A percentile compares a stretch with the other conserved stretches of the same genome.
Conservation (phyloP, 1,140 invertebrate genomes). For the Drosophila simulans region DNA sequence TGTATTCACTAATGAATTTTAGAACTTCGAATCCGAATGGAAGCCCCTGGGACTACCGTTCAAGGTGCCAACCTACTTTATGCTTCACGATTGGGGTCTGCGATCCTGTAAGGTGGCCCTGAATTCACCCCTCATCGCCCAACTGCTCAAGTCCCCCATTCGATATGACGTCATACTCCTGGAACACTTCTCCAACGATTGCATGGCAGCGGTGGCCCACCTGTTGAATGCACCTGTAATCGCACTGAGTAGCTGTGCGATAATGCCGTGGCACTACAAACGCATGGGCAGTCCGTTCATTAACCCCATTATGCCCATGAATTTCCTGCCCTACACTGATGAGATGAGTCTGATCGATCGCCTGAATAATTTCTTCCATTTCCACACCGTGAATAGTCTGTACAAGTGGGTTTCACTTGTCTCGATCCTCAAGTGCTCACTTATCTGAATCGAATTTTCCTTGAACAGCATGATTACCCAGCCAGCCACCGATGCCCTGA, state of each 20-base stretch:
- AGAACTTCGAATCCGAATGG: conserved; percentile 50
- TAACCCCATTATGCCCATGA: conserved; percentile 86
- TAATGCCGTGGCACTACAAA: conserved; percentile 87
- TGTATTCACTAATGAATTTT: neutral
- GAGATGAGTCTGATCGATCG: conserved; percentile 86
- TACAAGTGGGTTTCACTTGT: conserved; percentile 74
- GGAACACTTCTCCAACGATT: conserved; percentile 88
- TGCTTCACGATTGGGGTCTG: conserved; percentile 63
- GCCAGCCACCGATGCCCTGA: conserved; percentile 85
- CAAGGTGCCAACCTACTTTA: conserved; percentile 63
- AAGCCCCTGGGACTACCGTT: conserved; percentile 45
- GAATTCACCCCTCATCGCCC: conserved; percentile 75
- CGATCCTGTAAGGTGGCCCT: conserved; percentile 86
- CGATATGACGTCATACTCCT: conserved; percentile 87
- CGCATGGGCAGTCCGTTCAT: conserved; percentile 86
- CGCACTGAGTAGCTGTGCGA: conserved; percentile 86
- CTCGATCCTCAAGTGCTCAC: neutral
- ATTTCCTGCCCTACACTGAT: conserved; percentile 84
- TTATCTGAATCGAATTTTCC: neutral
- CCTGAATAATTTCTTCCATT: conserved; percentile 85
- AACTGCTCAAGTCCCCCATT: conserved; percentile 82
- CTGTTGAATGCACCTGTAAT: conserved; percentile 87
- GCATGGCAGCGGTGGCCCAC: conserved; percentile 86
- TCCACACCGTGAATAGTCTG: conserved; percentile 80
- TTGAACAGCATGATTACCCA: conserved; percentile 72